phyloP scores from a whole-genome alignment of 2,888 invertebrate species.

The Blomia tropicalis region DNA sequence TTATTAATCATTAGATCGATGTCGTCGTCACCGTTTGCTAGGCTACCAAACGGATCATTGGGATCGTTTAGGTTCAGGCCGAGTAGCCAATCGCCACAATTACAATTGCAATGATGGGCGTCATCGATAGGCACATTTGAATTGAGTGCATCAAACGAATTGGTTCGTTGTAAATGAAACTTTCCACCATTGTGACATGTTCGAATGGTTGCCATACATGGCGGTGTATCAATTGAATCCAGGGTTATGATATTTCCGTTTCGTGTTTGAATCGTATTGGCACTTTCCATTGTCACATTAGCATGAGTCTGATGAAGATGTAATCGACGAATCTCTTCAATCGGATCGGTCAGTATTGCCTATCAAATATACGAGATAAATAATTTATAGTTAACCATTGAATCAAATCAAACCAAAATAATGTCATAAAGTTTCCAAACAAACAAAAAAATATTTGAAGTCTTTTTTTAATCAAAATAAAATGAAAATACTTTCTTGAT shows the following conservation, averaged over 20 bases:
- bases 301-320: neutral
- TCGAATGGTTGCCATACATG: neutral
- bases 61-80: neutral
- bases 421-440: neutral
- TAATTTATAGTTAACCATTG: neutral
- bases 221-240: neutral
- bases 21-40: neutral
- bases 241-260: neutral
- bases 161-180: constrained; percentile 13
- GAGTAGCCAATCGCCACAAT: constrained; percentile 11
- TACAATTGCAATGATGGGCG: constrained; percentile 14
- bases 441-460: neutral
- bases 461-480: neutral
- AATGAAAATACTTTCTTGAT: no score
- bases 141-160: constrained; percentile 14
- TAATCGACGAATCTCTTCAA: constrained; percentile 14
- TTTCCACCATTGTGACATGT: neutral
- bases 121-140: neutral
- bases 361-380: neutral
- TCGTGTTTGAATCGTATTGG: neutral
- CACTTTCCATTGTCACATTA: neutral
- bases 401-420: neutral
- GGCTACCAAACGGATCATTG: neutral
- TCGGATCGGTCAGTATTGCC: constrained; percentile 17
- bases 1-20: neutral